These are phyloP conservation scores for Calameuta filiformis DNA, from an alignment of 2,888 invertebrate species.

Conservation along the genomic window DNA sequence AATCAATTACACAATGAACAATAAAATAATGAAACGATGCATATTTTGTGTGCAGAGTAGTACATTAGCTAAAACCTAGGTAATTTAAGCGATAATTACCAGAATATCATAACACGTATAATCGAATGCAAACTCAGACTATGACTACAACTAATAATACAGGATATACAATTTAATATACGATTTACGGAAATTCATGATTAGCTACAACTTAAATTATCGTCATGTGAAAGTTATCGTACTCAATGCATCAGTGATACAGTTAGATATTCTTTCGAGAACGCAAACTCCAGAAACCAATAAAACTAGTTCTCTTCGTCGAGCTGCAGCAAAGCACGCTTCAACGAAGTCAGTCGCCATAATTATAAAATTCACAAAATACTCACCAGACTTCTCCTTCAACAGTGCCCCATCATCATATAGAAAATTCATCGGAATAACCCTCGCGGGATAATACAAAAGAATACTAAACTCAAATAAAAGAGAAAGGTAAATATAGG, in stretches of 20 bases:
- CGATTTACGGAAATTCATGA: neutral
- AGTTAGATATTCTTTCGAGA: slow-evolving; percentile 10
- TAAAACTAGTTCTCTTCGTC: slow-evolving; percentile 8
- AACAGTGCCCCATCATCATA: neutral
- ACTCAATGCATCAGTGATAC: neutral
- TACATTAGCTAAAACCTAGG: neutral
- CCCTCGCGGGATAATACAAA: neutral
- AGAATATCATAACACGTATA: neutral
- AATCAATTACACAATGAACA: neutral
- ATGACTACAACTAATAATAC: neutral
- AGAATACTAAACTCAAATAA: neutral
- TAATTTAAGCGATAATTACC: neutral
- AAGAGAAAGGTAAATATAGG: neutral
- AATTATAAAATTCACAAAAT: neutral
- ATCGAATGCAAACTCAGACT: neutral
- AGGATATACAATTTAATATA: neutral
- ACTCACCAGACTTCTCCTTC: neutral
- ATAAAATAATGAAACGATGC: neutral
- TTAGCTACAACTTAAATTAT: neutral
- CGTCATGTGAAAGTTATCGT: neutral
- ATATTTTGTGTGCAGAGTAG: neutral
- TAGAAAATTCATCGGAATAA: neutral
- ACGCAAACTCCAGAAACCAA: neutral
- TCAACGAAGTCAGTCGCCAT: neutral
- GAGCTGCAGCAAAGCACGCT: neutral